phyloP scores from a whole-genome alignment of 2,797 vertebrate genomes.

The Coccyzus lansbergi region DNA sequence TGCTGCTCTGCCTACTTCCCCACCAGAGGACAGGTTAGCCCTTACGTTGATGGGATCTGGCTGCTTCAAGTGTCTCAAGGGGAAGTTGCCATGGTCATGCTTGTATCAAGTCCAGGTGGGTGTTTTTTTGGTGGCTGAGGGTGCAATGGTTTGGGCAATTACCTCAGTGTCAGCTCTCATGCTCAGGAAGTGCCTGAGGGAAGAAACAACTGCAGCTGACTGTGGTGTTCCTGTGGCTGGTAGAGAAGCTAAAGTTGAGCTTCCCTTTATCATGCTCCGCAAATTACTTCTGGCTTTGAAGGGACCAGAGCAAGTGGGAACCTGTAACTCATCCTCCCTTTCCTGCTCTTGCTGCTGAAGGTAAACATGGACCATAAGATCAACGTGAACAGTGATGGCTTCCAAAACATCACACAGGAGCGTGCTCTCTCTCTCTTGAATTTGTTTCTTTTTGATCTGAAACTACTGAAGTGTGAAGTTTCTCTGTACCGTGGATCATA shows the following conservation, averaged over 20 bases:
- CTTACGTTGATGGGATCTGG: accelerated
- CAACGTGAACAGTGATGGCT: neutral
- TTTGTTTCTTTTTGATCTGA: neutral
- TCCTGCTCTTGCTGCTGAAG: neutral
- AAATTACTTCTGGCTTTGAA: neutral
- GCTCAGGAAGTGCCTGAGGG: neutral
- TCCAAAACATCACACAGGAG: accelerated
- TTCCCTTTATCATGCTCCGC: neutral
- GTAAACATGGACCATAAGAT: neutral
- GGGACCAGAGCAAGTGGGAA: neutral
- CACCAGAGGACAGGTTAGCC: accelerated
- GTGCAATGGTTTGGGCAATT: neutral
- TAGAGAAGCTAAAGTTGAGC: neutral
- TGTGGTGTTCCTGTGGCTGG: neutral
- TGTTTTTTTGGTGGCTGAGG: neutral
- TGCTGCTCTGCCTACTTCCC: neutral
- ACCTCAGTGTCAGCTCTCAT: accelerated
- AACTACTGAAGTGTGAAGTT: neutral
- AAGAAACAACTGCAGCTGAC: neutral
- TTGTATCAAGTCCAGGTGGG: neutral
- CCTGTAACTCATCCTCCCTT: neutral
- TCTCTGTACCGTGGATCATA: neutral
- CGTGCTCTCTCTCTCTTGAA: neutral
- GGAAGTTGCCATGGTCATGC: neutral
- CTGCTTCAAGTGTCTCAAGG: neutral